phyloP scores from a whole-genome alignment of 2,888 invertebrate species.

The Parnassius orleans region DNA sequence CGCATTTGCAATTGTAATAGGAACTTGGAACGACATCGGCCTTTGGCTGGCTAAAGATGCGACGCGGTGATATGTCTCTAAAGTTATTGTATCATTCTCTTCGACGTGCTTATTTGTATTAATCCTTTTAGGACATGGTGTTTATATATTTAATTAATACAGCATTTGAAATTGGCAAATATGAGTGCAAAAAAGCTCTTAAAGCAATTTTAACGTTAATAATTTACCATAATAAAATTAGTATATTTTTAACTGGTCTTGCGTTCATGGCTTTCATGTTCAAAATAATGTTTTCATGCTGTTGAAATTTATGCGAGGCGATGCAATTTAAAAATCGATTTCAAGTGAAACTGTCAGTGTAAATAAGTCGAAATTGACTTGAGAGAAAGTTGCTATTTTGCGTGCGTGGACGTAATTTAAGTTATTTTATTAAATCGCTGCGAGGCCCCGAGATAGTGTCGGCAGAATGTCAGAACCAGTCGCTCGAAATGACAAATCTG shows the following conservation, averaged over 20 bases:
- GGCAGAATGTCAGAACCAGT: slow-evolving; percentile 2
- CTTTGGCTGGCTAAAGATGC: slow-evolving; percentile 22
- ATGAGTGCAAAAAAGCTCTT: no score
- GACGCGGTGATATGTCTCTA: slow-evolving; percentile 18
- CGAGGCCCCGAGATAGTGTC: slow-evolving; percentile 11
- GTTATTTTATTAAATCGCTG: slow-evolving; percentile 43
- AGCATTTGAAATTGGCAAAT: no score
- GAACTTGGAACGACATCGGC: slow-evolving; percentile 10
- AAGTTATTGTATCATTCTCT: slow-evolving; percentile 21
- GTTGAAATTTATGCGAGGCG: neutral
- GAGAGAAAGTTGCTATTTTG: slow-evolving; percentile 46
- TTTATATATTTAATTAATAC: no score
- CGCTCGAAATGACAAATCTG: neutral
- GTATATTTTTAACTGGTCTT: no score
- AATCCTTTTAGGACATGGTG: no score
- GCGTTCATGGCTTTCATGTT: no score
- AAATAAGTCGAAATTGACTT: slow-evolving; percentile 26
- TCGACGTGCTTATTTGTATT: slow-evolving; percentile 15
- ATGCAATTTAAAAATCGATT: slow-evolving; percentile 1
- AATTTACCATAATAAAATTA: no score
- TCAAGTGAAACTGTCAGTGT: slow-evolving; percentile 26
- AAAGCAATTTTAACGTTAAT: no score
- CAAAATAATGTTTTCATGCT: no score
- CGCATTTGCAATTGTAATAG: slow-evolving; percentile 27
- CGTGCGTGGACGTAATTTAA: slow-evolving; percentile 48